Percentiles rank a stretch among this genome's conserved stretches.
These are phyloP conservation scores for Montipora cactus DNA, from an alignment of 64 coral and sea anemone genomes.

Conservation along the genomic window DNA sequence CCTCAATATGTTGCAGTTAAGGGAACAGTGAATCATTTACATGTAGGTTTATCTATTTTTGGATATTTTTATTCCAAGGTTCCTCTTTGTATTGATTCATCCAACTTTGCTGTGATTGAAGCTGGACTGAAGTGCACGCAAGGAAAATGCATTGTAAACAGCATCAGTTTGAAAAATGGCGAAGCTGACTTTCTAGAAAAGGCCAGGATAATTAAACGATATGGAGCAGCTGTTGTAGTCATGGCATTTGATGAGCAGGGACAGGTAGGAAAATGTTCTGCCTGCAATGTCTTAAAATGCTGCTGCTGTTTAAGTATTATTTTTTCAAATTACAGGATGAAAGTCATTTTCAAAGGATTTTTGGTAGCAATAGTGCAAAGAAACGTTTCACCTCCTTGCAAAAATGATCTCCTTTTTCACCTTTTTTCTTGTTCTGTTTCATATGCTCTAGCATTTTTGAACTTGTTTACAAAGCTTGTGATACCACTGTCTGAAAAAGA, in stretches of 20 bases:
- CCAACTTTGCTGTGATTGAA: constrained; percentile 98
- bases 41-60: no score
- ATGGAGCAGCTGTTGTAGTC: constrained; percentile 91
- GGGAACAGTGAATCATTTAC: no score
- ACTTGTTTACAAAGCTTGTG: no score
- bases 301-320: no score
- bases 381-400: no score
- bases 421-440: no score
- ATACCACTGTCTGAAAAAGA: no score
- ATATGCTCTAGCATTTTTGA: no score
- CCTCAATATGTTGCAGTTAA: no score
- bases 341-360: not conserved
- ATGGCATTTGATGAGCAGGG: constrained; percentile 99
- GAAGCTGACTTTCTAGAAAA: constrained; percentile 94
- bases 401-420: no score
- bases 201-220: constrained; percentile 89
- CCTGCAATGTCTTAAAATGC: not conserved
- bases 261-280: constrained; percentile 56
- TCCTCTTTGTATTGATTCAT: constrained; percentile 98
- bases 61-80: constrained; percentile 53
- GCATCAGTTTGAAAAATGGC: constrained; percentile 98
- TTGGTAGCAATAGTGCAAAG: no score
- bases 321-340: not conserved
- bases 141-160: constrained; percentile 99
- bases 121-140: constrained; percentile 97